phyloP scores from a whole-genome alignment of 2,888 invertebrate genomes.

The Barypeithes pellucidus region DNA sequence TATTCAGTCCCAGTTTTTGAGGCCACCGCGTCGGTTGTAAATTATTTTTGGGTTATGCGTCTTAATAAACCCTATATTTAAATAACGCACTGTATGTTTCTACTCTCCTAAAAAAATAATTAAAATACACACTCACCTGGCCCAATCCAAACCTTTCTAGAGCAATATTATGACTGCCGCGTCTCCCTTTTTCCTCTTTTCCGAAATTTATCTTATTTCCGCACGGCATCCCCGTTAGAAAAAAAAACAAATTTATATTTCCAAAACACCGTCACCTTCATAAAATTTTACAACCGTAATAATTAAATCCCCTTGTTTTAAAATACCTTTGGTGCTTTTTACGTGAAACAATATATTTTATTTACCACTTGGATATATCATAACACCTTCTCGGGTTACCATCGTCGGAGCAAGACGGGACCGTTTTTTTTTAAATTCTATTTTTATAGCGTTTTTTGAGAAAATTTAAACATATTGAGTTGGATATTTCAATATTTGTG shows the following conservation, averaged over 20 bases:
- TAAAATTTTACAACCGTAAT: constrained; percentile 39
- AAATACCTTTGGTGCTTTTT: constrained; percentile 33
- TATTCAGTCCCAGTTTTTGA: no score
- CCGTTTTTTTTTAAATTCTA: constrained; percentile 10
- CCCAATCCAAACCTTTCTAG: background rate
- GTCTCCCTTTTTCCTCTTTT: constrained; percentile 26
- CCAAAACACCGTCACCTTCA: constrained; percentile 31
- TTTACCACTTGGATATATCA: constrained; percentile 35
- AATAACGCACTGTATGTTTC: no score
- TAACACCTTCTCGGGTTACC: constrained; percentile 31
- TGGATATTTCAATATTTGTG: no score
- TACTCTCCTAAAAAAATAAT: no score
- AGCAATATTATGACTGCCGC: constrained; percentile 16
- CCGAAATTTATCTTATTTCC: constrained; percentile 32
- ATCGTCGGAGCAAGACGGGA: constrained; percentile 1
- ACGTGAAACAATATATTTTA: constrained; percentile 39
- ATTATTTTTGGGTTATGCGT: no score
- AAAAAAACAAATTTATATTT: constrained; percentile 37
- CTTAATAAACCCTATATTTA: no score
- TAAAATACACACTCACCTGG: background rate
- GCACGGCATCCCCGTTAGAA: background rate
- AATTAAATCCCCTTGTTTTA: constrained; percentile 38
- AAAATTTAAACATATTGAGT: constrained; percentile 6
- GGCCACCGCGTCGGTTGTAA: no score
- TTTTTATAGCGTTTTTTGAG: constrained; percentile 11